Conservation (phyloP, 2,888 invertebrate genomes). For the Cancer borealis region DNA sequence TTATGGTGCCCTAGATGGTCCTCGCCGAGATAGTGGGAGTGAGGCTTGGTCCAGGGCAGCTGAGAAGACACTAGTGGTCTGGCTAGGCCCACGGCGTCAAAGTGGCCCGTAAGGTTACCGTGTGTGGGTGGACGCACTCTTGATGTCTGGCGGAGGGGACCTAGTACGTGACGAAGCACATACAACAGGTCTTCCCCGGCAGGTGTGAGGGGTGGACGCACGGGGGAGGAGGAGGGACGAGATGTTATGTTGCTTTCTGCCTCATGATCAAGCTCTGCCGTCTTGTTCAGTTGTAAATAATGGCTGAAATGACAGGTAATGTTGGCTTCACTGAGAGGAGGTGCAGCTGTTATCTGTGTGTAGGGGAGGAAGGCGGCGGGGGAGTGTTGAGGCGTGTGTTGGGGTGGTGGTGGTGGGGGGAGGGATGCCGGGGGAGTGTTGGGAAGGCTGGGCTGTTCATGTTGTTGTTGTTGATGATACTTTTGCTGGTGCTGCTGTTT, state of each 20-base stretch:
- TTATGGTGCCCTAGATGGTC: neutral
- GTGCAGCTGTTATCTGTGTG: neutral
- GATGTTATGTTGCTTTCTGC: neutral
- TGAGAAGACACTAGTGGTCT: neutral
- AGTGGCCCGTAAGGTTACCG: neutral
- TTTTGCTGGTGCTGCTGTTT: neutral
- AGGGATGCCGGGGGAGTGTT: neutral
- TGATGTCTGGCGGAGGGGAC: neutral
- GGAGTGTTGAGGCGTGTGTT: neutral
- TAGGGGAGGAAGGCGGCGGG: neutral
- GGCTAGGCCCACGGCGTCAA: neutral
- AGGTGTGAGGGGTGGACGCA: slow-evolving; percentile 49
- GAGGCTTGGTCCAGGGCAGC: neutral
- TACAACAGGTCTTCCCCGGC: slow-evolving; percentile 52
- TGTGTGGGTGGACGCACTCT: neutral
- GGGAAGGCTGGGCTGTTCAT: neutral
- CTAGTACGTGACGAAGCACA: slow-evolving; percentile 35
- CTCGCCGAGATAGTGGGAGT: neutral
- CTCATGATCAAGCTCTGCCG: neutral
- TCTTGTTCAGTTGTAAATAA: neutral
- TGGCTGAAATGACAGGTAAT: neutral
- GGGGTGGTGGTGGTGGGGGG: neutral
- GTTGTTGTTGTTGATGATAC: neutral
- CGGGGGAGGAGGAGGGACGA: neutral
- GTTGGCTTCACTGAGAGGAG: neutral